Conservation (phyloP, 2,888 invertebrate genomes). For the Tethea ocularis region DNA sequence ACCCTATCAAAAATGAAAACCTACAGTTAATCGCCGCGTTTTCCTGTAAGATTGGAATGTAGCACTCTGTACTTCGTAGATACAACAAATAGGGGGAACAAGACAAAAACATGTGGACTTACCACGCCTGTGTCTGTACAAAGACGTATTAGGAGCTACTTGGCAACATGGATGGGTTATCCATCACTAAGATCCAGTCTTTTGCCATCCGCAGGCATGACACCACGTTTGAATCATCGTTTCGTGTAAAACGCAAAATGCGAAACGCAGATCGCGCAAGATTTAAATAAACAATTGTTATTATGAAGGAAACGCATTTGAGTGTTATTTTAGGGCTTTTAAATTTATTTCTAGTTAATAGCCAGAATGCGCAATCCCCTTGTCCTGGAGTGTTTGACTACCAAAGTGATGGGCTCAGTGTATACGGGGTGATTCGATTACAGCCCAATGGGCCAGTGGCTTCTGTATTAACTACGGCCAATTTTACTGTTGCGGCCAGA, state of each 20-base stretch:
- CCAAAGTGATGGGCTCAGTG: conserved; percentile 45
- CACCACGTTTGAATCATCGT: conserved; percentile 35
- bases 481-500: conserved; percentile 59
- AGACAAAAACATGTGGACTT: background rate
- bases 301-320: conserved; percentile 42
- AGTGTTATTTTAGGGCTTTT: conserved; percentile 41
- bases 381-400: conserved; percentile 66
- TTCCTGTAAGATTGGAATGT: conserved; percentile 1
- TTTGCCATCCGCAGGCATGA: conserved; percentile 37
- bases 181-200: conserved; percentile 34
- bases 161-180: conserved; percentile 4
- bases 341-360: conserved; percentile 36
- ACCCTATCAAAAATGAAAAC: background rate
- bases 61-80: background rate
- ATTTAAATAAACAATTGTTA: conserved; percentile 25
- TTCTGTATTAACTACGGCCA: conserved; percentile 45
- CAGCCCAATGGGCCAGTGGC: conserved; percentile 45
- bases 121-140: background rate
- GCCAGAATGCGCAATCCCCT: conserved; percentile 54
- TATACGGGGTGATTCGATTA: conserved; percentile 55
- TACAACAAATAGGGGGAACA: background rate
- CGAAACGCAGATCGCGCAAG: conserved; percentile 25
- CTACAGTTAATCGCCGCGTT: background rate
- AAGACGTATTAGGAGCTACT: background rate
- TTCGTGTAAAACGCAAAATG: conserved; percentile 28